Conservation (phyloP, 2,888 invertebrate species). For the Elysia crispata region DNA sequence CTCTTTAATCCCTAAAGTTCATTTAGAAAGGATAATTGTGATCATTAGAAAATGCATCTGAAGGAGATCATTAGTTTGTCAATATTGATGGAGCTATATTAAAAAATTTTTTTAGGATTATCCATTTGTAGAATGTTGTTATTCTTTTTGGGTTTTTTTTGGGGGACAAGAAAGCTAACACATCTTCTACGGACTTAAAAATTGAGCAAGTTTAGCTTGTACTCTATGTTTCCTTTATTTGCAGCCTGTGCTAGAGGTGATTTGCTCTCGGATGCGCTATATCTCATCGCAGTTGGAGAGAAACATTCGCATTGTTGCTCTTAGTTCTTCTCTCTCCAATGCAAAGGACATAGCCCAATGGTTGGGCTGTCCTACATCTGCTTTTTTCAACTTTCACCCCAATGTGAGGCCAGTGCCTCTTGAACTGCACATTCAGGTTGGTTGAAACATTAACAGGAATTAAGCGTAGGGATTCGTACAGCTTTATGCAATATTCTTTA, state of each 20-base stretch:
- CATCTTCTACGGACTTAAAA: no score
- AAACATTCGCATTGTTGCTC: slow-evolving; percentile 91
- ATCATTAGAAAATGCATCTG: no score
- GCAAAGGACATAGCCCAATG: slow-evolving; percentile 97
- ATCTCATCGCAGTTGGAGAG: slow-evolving; percentile 92
- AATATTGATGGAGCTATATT: no score
- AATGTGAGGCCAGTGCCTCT: slow-evolving; percentile 96
- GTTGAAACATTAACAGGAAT: neutral
- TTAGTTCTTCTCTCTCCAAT: slow-evolving; percentile 95
- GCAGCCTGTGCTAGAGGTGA: slow-evolving; percentile 91
- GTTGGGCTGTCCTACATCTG: slow-evolving; percentile 95
- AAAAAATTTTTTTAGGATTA: no score
- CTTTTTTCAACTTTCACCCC: slow-evolving; percentile 99
- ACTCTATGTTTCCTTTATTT: slow-evolving; percentile 46
- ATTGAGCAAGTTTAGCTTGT: no score
- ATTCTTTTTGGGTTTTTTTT: no score
- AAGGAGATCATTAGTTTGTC: no score
- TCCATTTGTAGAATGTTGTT: no score
- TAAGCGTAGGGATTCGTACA: no score
- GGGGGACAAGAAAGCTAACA: no score
- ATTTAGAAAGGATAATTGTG: no score
- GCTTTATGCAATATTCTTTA: no score
- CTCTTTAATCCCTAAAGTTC: neutral
- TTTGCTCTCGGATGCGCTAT: slow-evolving; percentile 93
- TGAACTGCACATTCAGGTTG: slow-evolving; percentile 91